A percentile compares a stretch with the other conserved stretches of the same genome.
Conservation (phyloP, 92 coral and sea anemone genomes). For the Montipora capitata region DNA sequence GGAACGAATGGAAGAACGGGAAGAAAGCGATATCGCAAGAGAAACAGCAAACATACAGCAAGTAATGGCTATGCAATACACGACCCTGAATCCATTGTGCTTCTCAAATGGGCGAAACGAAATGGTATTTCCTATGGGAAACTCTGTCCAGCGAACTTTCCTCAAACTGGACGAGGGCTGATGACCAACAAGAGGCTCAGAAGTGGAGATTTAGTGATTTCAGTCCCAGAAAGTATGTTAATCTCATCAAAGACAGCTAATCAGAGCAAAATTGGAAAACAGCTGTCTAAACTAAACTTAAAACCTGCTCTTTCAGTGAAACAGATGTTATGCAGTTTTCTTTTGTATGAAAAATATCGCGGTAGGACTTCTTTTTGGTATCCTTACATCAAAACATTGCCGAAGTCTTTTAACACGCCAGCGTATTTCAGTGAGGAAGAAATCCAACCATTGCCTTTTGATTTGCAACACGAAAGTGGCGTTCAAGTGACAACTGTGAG, state of each 20-base stretch:
- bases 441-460: slow-evolving; percentile 60
- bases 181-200: slow-evolving; percentile 71
- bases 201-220: slow-evolving; percentile 74
- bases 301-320: slow-evolving; percentile 40
- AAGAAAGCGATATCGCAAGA: slow-evolving; percentile 58
- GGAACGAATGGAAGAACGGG: slow-evolving; percentile 68
- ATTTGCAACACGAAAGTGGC: slow-evolving; percentile 44
- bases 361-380: slow-evolving; percentile 90
- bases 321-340: slow-evolving; percentile 77
- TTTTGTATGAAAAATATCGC: slow-evolving; percentile 78
- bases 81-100: slow-evolving; percentile 76
- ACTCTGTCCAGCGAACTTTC: slow-evolving; percentile 82
- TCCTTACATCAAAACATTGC: slow-evolving; percentile 87
- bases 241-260: slow-evolving; percentile 79
- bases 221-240: slow-evolving; percentile 84
- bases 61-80: slow-evolving; percentile 16
- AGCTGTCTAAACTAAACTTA: background rate
- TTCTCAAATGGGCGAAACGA: slow-evolving; percentile 91
- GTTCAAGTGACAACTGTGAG: slow-evolving; percentile 62
- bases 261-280: slow-evolving; percentile 55
- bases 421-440: slow-evolving; percentile 80
- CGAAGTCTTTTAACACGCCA: slow-evolving; percentile 86
- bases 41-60: background rate
- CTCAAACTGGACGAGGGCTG: slow-evolving; percentile 90
- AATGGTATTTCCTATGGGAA: slow-evolving; percentile 84